Evolutionary conservation across 2,113 vertebrate genomes (phyloP), one percentile per base, ranked within the genome.

Genomic region (Chiloscyllium plagiosum): DNA sequence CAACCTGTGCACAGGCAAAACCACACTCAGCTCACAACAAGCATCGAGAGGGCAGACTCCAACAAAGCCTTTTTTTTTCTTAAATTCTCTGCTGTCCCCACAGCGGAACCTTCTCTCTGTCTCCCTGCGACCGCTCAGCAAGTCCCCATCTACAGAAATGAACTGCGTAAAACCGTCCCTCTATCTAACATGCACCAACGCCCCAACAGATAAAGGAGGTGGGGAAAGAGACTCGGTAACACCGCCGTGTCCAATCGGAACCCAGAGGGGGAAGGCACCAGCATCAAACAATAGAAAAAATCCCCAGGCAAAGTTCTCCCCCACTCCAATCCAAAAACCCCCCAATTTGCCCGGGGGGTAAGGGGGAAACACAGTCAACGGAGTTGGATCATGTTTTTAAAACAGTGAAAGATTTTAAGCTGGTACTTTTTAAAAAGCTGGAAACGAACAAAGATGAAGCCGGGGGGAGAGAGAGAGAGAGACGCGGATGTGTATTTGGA

Each of bases 181-280:
- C 47, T 89, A 22, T 89, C 47, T 89, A 89, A 61, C 33, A 89
- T 61, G 52, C 86, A 89, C 86, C 86, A 61, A 90, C 87, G 47
- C 87, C 87, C 52, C 47, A 89, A 56, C 52, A 89, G 50, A 56
- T 89, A 89, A 20, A 56, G 86, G 52, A 42, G n/a, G 86, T 50
- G 52, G 86, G 10, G 50, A 56, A 61, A 56, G 24, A 13, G 50
- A 22, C 50, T 29, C 0, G 37, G 80, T 19, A 7, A 19, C 20
- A 4, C 42, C 5, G 37, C 17, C 80, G 4, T 47, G 80, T 83
- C 87, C 87, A 90, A 90, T 90, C 26, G 52, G 26, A 26, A 15
- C 26, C 10, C 24, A 17, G 8, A 1, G 6, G 92, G 7, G n/a
- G 66, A 0, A 37, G 92, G n/a, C 20, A 2, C n/a, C 37, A 22